Evolutionary conservation across 1,140 invertebrate genomes (phyloP).

Genomic region (Acromyrmex charruanus): DNA sequence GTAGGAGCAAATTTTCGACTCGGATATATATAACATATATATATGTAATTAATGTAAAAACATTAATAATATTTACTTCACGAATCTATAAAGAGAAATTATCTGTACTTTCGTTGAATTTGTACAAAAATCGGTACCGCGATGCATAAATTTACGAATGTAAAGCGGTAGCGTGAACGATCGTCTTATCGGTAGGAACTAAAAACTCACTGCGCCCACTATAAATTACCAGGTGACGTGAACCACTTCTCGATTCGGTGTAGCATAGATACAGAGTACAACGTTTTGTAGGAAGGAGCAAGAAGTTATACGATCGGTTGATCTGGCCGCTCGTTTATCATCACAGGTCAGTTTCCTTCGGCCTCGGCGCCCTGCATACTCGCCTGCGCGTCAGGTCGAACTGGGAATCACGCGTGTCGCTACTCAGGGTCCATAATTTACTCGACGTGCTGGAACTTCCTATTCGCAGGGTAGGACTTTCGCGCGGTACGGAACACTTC

Average conservation of each 20-base stretch:
- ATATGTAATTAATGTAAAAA: slow-evolving; percentile 5
- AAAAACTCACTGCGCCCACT: slow-evolving; percentile 45
- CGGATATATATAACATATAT: too few relatives aligned
- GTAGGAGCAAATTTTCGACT: too few relatives aligned
- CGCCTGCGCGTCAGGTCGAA: slow-evolving; percentile 42
- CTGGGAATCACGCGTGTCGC: slow-evolving; percentile 67
- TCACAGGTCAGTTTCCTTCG: slow-evolving; percentile 65
- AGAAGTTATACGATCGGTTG: slow-evolving; percentile 58
- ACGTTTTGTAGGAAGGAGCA: slow-evolving; percentile 42
- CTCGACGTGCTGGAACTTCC: slow-evolving; percentile 70
- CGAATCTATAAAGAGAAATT: neutral
- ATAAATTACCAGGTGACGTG: slow-evolving; percentile 58
- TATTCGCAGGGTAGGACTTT: slow-evolving; percentile 41
- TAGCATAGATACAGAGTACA: slow-evolving; percentile 49
- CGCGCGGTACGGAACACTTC: slow-evolving; percentile 68
- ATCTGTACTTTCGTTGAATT: slow-evolving; percentile 7
- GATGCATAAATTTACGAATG: slow-evolving; percentile 57
- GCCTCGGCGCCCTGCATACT: slow-evolving; percentile 20
- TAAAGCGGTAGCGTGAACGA: slow-evolving; percentile 33
- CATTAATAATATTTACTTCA: neutral
- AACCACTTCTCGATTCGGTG: slow-evolving; percentile 58
- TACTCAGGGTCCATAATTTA: slow-evolving; percentile 76
- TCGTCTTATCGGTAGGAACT: slow-evolving; percentile 41
- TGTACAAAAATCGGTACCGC: neutral
- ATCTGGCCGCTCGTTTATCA: slow-evolving; percentile 67